A percentile compares a stretch with the other conserved stretches of the same genome.
Evolutionary conservation across 2,113 vertebrate genomes (phyloP).

Genomic region (Nerophis ophidion): DNA sequence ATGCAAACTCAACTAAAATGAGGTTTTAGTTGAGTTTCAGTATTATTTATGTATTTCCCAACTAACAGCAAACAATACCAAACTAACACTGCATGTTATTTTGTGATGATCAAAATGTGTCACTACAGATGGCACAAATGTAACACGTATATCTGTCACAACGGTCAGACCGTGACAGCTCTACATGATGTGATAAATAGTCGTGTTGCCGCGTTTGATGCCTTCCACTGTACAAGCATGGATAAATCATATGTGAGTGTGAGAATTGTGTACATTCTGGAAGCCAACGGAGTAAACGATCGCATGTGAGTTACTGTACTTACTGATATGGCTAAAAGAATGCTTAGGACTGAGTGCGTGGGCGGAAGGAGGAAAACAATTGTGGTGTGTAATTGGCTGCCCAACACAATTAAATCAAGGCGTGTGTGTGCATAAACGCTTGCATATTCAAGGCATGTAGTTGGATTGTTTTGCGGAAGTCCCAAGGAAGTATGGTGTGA

Average conservation of each 20-base stretch:
- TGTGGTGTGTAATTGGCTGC: not conserved
- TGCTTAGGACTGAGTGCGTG: not conserved
- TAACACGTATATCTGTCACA: conserved; percentile 15
- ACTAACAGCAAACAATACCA: not conserved
- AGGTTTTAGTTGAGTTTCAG: not conserved
- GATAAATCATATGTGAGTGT: no score
- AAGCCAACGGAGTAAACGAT: conserved; percentile 4
- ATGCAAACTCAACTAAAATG: not conserved
- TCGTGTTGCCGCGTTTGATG: not conserved
- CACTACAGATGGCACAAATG: conserved; percentile 14
- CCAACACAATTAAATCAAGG: conserved; percentile 3
- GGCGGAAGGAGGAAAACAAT: not conserved
- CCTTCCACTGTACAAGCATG: not conserved
- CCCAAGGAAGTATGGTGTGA: not conserved
- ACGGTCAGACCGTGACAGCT: conserved; percentile 9
- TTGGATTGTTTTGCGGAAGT: not conserved
- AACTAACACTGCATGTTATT: not conserved
- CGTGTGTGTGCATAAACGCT: not conserved
- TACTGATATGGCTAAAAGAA: conserved; percentile 14
- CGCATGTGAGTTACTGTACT: conserved; percentile 14
- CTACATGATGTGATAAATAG: conserved; percentile 16
- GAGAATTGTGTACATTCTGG: not conserved
- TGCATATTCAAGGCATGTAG: not conserved
- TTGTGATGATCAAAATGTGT: conserved; percentile 2
- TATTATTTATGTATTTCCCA: not conserved